phyloP scores from a whole-genome alignment of 2,797 vertebrate genomes.

The Gymnoscopelus braueri region DNA sequence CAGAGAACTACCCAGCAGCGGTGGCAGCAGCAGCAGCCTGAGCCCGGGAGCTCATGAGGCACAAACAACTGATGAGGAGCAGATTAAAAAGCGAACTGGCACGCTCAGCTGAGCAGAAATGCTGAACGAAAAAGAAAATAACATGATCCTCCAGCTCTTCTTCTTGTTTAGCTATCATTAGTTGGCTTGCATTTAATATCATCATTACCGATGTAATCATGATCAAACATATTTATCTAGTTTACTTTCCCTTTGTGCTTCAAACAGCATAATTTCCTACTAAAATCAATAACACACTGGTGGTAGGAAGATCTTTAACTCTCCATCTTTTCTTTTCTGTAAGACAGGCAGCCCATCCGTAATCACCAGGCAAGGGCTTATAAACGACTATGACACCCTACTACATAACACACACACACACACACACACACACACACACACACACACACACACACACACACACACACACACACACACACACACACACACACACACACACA shows the following conservation, averaged over 20 bases:
- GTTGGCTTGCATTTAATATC: conserved; percentile 44
- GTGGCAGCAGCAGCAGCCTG: conserved; percentile 4
- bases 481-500: conserved; percentile 3
- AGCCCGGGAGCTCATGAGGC: conserved; percentile 12
- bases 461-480: neutral
- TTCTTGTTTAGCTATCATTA: conserved; percentile 49
- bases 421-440: neutral
- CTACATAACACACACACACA: neutral
- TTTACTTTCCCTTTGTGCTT: conserved; percentile 38
- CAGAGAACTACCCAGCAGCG: conserved; percentile 15
- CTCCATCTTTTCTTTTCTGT: conserved; percentile 10
- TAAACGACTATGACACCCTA: conserved; percentile 34
- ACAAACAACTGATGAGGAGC: conserved; percentile 35
- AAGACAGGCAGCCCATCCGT: conserved; percentile 14
- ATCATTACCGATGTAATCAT: conserved; percentile 50
- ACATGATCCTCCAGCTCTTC: conserved; percentile 2
- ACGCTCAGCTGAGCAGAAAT: conserved; percentile 38
- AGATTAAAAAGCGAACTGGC: conserved; percentile 40
- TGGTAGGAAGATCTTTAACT: conserved; percentile 14
- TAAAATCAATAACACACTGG: conserved; percentile 49
- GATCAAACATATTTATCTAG: conserved; percentile 50
- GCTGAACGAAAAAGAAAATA: conserved; percentile 28
- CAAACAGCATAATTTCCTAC: conserved; percentile 42
- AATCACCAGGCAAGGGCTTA: conserved; percentile 39
- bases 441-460: conserved; percentile 4